Evolutionary conservation across 1,140 invertebrate species (phyloP), one percentile per base, ranked within the genome.

Genomic region (Neodiprion fabricii): DNA sequence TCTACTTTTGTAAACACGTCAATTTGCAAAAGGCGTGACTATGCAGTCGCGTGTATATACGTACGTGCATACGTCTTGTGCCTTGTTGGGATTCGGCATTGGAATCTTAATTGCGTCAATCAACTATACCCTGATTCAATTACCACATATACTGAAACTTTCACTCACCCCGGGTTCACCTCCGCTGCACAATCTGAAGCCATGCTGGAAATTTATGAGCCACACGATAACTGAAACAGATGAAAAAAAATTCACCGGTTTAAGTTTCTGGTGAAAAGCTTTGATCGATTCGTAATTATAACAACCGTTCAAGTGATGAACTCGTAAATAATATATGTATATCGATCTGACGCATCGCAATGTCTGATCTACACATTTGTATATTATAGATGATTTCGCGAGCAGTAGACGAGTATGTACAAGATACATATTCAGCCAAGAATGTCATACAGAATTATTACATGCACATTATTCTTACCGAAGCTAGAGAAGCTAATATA

Each of bases 131-230:
- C 61, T 21, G 14, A 66, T n/a, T 66, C 21, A 66, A 66, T 66
- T 66, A 66, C 21, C 61, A 66, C 66, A 48, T 49, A 49, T 70
- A 17, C n/a, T 73, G 70, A 17, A 23, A 70, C 14, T 67, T 72
- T 66, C 77, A 86, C 85, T 88, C 81, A 89, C 87, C 81, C 87
- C 87, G 85, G 87, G 86, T 84, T 88, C 87, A 85, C 86, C 87
- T 84, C 86, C 87, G 86, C 86, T 87, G 86, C 87, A 89, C 79
- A 87, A 86, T 81, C 80, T 81, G 80, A 83, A 85, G 83, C 84
- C 85, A 86, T 89, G 78, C 80, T 85, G 85, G 76, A 86, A 82
- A 77, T 87, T 80, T 73, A 89, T 73, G 77, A 86, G 83, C 77
- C 82, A 87, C 78, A 86, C 78, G 80, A 87, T 84, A 84, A 87